Percentiles rank a stretch among this genome's conserved stretches.
These are phyloP conservation scores for Apistogramma diplotaenia DNA, from an alignment of 2,113 vertebrate genomes.

Conservation along the genomic window DNA sequence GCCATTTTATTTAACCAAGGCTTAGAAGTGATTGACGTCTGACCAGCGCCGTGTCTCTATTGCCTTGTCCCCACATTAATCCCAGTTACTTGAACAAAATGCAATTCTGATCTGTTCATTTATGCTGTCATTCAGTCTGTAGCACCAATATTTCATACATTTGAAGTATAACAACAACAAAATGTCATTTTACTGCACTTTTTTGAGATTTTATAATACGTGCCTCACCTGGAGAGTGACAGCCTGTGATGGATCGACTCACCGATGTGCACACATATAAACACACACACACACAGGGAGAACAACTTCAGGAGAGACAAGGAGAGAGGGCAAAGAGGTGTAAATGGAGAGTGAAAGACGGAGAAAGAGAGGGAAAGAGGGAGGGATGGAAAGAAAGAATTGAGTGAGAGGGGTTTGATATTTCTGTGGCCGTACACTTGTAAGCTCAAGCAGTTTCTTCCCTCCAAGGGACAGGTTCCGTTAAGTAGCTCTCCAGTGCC, in stretches of 20 bases:
- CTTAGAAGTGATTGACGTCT: conserved; percentile 63
- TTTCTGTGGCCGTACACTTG: conserved; percentile 73
- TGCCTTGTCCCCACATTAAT: conserved; percentile 61
- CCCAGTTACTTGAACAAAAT: conserved; percentile 59
- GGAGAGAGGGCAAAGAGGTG: conserved; percentile 30
- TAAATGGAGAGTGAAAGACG: conserved; percentile 34
- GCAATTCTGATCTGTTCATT: conserved; percentile 64
- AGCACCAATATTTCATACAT: conserved; percentile 51
- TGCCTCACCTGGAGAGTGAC: conserved; percentile 69
- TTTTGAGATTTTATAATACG: conserved; percentile 61
- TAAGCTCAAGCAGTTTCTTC: conserved; percentile 76
- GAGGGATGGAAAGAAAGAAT: conserved; percentile 47
- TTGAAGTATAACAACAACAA: conserved; percentile 69
- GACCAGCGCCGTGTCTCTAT: conserved; percentile 63
- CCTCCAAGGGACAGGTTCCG: conserved; percentile 74
- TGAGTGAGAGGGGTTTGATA: conserved; percentile 74
- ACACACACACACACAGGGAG: not conserved
- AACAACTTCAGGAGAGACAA: conserved; percentile 41
- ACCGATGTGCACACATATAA: not conserved
- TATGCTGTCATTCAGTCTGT: conserved; percentile 57
- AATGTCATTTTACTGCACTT: conserved; percentile 65
- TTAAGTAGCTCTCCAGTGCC: conserved; percentile 75
- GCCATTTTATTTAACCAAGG: conserved; percentile 54
- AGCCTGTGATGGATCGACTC: conserved; percentile 66
- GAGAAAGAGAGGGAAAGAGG: conserved; percentile 11